These are phyloP conservation scores for Pterocles burchelli DNA, from an alignment of 2,113 vertebrate genomes.

Conservation along the genomic window DNA sequence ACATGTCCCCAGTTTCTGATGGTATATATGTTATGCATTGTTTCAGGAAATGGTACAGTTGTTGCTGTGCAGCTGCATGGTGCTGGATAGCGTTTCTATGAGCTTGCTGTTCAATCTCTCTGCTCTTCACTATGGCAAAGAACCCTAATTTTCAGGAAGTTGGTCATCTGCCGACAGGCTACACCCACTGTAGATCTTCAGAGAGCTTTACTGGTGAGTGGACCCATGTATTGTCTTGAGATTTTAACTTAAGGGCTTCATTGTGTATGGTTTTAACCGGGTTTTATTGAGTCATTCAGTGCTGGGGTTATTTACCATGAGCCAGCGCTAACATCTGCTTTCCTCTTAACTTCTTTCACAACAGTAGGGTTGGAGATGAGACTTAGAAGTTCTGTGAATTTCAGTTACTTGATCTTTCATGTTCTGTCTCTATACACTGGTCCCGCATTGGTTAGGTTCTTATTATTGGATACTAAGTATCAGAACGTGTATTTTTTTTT, in stretches of 20 bases:
- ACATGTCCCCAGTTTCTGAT: not conserved
- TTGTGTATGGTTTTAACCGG: not conserved
- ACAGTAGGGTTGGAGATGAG: not conserved
- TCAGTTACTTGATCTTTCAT: not conserved
- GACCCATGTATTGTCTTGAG: not conserved
- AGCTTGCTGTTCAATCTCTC: not conserved
- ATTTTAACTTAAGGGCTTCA: not conserved
- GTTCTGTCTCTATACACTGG: accelerated
- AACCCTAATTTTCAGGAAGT: conserved; percentile 63
- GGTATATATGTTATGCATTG: not conserved
- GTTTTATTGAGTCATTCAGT: not conserved
- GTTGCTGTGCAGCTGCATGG: conserved; percentile 28
- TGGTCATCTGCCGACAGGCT: conserved; percentile 13
- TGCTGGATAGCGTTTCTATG: not conserved
- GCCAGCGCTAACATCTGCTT: not conserved
- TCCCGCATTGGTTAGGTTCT: not conserved
- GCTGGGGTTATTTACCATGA: not conserved
- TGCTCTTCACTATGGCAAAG: conserved; percentile 52
- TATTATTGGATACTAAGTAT: not conserved
- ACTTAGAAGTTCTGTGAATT: not conserved
- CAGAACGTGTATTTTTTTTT: not conserved
- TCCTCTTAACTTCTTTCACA: not conserved
- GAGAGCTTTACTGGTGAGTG: conserved; percentile 46
- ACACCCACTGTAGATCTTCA: conserved; percentile 8
- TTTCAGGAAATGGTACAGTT: conserved; percentile 57